Base-by-base conservation (phyloP, 2,888 invertebrate species). In the Vesta saturnalis region DNA sequence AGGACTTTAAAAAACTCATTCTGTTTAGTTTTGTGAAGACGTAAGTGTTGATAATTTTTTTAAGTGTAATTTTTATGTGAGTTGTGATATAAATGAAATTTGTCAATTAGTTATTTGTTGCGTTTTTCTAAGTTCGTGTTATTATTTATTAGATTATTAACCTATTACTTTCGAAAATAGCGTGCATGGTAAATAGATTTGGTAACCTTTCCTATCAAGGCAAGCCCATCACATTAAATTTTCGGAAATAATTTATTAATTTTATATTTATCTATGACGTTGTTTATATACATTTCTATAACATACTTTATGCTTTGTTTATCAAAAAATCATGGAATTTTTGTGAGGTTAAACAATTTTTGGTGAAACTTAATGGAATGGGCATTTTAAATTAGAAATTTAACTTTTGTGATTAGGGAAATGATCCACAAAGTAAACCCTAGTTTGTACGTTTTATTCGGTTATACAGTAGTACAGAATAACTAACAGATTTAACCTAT, bases 101-200 rank as follows among this genome's bases (percentile, higher is more conserved):
- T 56, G 56, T 18, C 35, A 56, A 35, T 56, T 56, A 56, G 8
- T 49, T 49, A 18, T 15, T 23, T 3, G 30, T 59, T 43, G n/a
- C 19, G 19, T 43, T 59, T 46, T 43, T 21, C 1, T 39, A 18
- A 19, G 47, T 47, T 47, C 47, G 16, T 16, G 23, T 59, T 59
- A 46, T 46, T 59, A 46, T 46, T 46, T 46, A 30, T 60, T 59
- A 18, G 59, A 59, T 10, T 46, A 59, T 59, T 59, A 46, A 59
- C 47, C 59, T 46, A 49, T 60, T 47, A 46, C 61, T 61, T 61
- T 61, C 61, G 54, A 54, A 61, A 60, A 49, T 60, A 49, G 60
- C 60, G 49, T 49, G 60, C 60, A 15, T 23, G 16, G 15, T 47
- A 47, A 60, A 47, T 22, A 16, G 30, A 60, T 60, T 59, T 60